Percentiles rank a stretch among this genome's conserved stretches.
Conservation (phyloP, 2,113 vertebrate species). For the Sterrhoptilus dennistouni region DNA sequence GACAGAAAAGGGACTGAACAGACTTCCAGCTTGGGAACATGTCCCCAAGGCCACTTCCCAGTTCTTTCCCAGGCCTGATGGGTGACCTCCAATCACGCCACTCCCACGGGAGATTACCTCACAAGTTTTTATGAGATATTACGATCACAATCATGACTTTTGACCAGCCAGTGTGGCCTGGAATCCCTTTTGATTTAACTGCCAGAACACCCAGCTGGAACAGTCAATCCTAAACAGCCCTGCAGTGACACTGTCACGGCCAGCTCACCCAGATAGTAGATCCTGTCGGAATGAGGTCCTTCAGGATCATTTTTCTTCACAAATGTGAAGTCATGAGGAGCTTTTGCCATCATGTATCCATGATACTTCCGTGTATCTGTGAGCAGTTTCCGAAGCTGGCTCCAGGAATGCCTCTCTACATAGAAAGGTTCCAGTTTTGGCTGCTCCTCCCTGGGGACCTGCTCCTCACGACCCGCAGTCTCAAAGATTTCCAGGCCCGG, state of each 20-base stretch:
- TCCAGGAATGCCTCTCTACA: constrained; percentile 82
- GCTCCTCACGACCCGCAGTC: constrained; percentile 67
- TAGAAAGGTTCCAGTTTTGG: constrained; percentile 78
- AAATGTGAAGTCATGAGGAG: constrained; percentile 81
- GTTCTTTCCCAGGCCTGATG: neutral
- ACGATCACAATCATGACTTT: neutral
- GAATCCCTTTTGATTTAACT: neutral
- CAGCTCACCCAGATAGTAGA: constrained; percentile 83
- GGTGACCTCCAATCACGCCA: neutral
- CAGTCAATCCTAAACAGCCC: neutral
- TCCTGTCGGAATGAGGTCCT: constrained; percentile 78
- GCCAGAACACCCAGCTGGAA: neutral
- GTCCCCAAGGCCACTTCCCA: neutral
- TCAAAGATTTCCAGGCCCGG: constrained; percentile 80
- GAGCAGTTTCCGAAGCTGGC: constrained; percentile 81
- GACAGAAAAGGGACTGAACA: neutral
- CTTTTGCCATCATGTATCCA: constrained; percentile 83
- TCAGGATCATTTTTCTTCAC: constrained; percentile 82
- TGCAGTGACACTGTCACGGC: neutral
- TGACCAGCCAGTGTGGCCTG: neutral
- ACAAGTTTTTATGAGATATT: neutral
- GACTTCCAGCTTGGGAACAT: neutral
- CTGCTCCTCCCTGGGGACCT: constrained; percentile 60
- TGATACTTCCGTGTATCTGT: constrained; percentile 81
- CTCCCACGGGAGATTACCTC: neutral